Evolutionary conservation across 2,113 vertebrate species (phyloP).

Genomic region (Nesospiza acunhae): DNA sequence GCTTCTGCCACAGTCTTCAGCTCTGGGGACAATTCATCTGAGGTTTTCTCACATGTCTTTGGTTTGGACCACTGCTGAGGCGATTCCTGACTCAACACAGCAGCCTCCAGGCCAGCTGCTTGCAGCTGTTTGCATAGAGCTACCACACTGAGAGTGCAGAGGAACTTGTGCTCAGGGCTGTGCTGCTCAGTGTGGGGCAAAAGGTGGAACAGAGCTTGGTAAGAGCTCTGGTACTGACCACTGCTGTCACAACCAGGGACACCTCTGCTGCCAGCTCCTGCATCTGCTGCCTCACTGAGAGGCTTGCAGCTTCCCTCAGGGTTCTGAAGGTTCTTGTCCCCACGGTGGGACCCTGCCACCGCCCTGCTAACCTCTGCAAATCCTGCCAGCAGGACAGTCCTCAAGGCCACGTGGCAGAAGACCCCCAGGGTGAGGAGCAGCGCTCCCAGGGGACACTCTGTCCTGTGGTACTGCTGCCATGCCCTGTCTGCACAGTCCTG

Average conservation of each 20-base stretch:
- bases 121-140: conserved; percentile 78
- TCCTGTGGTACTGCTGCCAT: conserved; percentile 84
- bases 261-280: not conserved
- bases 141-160: conserved; percentile 80
- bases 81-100: not conserved
- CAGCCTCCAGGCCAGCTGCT: conserved; percentile 32
- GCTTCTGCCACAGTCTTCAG: conserved; percentile 79
- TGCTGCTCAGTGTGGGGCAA: conserved; percentile 82
- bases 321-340: not conserved
- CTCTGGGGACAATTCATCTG: conserved; percentile 32
- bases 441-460: conserved; percentile 83
- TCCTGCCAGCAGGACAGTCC: conserved; percentile 83
- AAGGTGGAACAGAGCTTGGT: conserved; percentile 82
- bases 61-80: not conserved
- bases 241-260: conserved; percentile 54
- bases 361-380: conserved; percentile 64
- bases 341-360: not conserved
- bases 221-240: conserved; percentile 74
- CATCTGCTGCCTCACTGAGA: not conserved
- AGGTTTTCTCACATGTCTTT: not conserved
- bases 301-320: not conserved
- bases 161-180: conserved; percentile 78
- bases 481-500: conserved; percentile 77
- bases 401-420: conserved; percentile 86
- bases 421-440: conserved; percentile 82